Percentiles rank a stretch among this genome's conserved stretches.
Evolutionary conservation across 2,888 invertebrate species (phyloP).

Genomic region (Venustoraphidia nigricollis): DNA sequence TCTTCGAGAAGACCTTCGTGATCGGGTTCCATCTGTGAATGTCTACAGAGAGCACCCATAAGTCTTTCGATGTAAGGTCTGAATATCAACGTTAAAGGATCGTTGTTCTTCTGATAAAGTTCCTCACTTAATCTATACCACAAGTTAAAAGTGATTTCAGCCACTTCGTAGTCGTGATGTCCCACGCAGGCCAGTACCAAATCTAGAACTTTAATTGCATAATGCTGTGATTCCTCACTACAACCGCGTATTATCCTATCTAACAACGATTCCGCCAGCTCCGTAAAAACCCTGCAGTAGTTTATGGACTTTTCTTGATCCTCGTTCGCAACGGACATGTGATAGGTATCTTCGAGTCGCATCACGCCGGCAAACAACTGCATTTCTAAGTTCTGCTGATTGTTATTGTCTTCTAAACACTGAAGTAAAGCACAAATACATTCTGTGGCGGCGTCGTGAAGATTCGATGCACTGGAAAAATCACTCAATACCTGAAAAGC

Average conservation of each 20-base stretch:
- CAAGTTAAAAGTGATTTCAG: slow-evolving; percentile 84
- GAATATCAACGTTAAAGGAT: slow-evolving; percentile 66
- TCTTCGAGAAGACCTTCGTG: slow-evolving; percentile 75
- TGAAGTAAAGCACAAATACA: slow-evolving; percentile 77
- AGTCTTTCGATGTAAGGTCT: slow-evolving; percentile 82
- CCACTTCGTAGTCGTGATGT: slow-evolving; percentile 95
- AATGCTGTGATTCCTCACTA: slow-evolving; percentile 45
- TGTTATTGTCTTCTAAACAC: slow-evolving; percentile 62
- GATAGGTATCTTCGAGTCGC: slow-evolving; percentile 70
- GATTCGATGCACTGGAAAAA: slow-evolving; percentile 38
- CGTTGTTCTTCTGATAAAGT: slow-evolving; percentile 74
- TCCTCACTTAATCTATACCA: slow-evolving; percentile 95
- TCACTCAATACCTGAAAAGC: slow-evolving; percentile 54
- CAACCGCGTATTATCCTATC: slow-evolving; percentile 59
- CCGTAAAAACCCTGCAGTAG: slow-evolving; percentile 90
- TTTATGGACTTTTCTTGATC: slow-evolving; percentile 89
- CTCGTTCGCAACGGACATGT: slow-evolving; percentile 81
- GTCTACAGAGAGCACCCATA: slow-evolving; percentile 76
- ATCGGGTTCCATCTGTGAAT: slow-evolving; percentile 94
- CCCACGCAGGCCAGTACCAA: slow-evolving; percentile 83
- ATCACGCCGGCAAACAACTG: slow-evolving; percentile 70
- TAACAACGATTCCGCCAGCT: slow-evolving; percentile 80
- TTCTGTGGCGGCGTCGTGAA: slow-evolving; percentile 85
- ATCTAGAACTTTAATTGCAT: slow-evolving; percentile 72
- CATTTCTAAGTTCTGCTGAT: slow-evolving; percentile 56